phyloP scores from a whole-genome alignment of 2,113 vertebrate genomes.

The Natator depressus region DNA sequence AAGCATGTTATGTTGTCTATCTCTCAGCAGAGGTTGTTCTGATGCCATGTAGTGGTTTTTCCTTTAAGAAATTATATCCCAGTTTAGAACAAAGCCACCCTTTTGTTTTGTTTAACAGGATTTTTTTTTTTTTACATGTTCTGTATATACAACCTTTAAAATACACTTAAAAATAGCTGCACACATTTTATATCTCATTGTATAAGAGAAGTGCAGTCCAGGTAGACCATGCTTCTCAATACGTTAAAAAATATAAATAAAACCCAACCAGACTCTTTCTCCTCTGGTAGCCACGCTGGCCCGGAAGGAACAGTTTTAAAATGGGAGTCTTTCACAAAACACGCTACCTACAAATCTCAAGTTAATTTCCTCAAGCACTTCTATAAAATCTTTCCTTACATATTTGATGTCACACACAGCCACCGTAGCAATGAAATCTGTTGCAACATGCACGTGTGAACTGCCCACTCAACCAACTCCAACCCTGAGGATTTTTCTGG shows the following conservation, averaged over 20 bases:
- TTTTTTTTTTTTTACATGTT: constrained; percentile 58
- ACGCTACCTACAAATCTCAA: constrained; percentile 69
- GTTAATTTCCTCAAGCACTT: constrained; percentile 65
- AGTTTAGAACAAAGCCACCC: constrained; percentile 77
- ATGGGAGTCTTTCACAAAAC: constrained; percentile 76
- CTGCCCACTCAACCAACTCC: constrained; percentile 79
- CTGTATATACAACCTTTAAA: constrained; percentile 82
- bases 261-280: constrained; percentile 68
- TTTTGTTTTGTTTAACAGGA: constrained; percentile 51
- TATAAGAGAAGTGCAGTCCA: constrained; percentile 76
- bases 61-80: constrained; percentile 66
- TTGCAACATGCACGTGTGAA: constrained; percentile 77
- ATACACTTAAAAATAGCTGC: constrained; percentile 81
- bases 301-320: constrained; percentile 75
- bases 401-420: constrained; percentile 70
- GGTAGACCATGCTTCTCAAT: constrained; percentile 73
- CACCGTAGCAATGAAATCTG: constrained; percentile 70
- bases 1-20: not conserved
- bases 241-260: constrained; percentile 79
- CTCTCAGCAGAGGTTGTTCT: constrained; percentile 23
- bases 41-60: constrained; percentile 55
- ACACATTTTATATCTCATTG: constrained; percentile 70
- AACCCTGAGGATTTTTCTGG: constrained; percentile 83
- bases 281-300: constrained; percentile 59
- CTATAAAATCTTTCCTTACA: constrained; percentile 67